A percentile compares a stretch with the other conserved stretches of the same genome.
Evolutionary conservation across 2,888 invertebrate genomes (phyloP).

Genomic region (Hyalella azteca): DNA sequence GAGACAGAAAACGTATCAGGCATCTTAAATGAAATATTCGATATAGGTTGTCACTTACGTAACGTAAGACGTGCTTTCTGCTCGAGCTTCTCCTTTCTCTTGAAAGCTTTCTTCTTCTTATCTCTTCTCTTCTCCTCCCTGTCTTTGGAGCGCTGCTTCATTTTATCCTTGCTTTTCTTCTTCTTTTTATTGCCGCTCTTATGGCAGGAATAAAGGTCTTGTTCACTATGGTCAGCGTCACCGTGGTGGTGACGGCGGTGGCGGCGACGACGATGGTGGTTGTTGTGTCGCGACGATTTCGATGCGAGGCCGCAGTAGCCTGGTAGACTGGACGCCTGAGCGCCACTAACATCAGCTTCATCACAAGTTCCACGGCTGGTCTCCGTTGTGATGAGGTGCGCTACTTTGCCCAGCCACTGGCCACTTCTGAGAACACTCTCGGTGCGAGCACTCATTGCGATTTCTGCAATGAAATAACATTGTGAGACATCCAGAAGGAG

Average conservation of each 20-base stretch:
- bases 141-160: constrained; percentile 28
- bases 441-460: background rate
- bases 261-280: background rate
- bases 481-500: too few relatives aligned
- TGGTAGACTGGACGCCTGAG: constrained; percentile 2
- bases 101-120: constrained; percentile 31
- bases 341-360: background rate
- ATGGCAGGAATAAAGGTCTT: background rate
- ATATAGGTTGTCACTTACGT: background rate
- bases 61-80: constrained; percentile 4
- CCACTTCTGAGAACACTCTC: background rate
- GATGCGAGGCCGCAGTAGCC: background rate
- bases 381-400: background rate
- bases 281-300: background rate
- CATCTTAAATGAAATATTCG: too few relatives aligned
- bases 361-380: background rate
- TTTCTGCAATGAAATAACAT: constrained; percentile 8
- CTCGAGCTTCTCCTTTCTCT: constrained; percentile 31
- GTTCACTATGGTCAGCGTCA: background rate
- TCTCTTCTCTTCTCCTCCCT: constrained; percentile 7
- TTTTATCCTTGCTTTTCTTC: constrained; percentile 38
- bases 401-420: background rate
- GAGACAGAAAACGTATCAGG: too few relatives aligned
- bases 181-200: constrained; percentile 23
- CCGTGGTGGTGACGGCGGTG: constrained; percentile 1